phyloP scores from a whole-genome alignment of 1,140 invertebrate species.

The Belonocnema kinseyi region DNA sequence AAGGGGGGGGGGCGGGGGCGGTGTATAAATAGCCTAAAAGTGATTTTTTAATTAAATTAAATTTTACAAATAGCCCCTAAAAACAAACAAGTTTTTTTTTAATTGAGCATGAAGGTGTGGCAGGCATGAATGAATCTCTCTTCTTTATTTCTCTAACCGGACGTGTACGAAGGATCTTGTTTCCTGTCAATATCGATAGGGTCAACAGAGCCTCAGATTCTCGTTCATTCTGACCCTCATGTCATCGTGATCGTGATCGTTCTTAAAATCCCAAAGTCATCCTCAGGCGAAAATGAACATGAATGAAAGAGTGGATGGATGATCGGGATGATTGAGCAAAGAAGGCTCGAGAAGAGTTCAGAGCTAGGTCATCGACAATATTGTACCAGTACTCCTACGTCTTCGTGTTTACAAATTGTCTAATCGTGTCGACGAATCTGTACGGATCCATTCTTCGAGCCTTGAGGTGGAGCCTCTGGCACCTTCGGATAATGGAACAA shows the following conservation, averaged over 20 bases:
- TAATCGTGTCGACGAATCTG: constrained; percentile 48
- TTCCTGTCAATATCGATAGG: constrained; percentile 53
- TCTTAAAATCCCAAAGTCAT: constrained; percentile 32
- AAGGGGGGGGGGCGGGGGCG: no score
- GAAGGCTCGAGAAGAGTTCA: constrained; percentile 43
- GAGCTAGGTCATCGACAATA: constrained; percentile 53
- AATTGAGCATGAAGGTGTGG: background rate
- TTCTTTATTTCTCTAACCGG: background rate
- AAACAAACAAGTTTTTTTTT: background rate
- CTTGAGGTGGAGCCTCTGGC: constrained; percentile 18
- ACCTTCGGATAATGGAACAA: background rate
- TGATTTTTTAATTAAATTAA: no score
- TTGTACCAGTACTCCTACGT: constrained; percentile 58
- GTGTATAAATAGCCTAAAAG: no score
- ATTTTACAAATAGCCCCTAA: background rate
- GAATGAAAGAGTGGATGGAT: constrained; percentile 59
- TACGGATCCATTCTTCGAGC: constrained; percentile 50
- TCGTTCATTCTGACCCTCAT: background rate
- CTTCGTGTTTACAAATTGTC: constrained; percentile 64
- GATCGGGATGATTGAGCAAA: constrained; percentile 35
- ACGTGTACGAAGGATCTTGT: constrained; percentile 32
- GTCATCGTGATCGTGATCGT: constrained; percentile 33
- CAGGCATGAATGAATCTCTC: background rate
- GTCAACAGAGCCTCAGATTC: constrained; percentile 31
- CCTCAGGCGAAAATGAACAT: constrained; percentile 40